Conservation (phyloP, 2,888 invertebrate species). For the Physocephala rufipes region DNA sequence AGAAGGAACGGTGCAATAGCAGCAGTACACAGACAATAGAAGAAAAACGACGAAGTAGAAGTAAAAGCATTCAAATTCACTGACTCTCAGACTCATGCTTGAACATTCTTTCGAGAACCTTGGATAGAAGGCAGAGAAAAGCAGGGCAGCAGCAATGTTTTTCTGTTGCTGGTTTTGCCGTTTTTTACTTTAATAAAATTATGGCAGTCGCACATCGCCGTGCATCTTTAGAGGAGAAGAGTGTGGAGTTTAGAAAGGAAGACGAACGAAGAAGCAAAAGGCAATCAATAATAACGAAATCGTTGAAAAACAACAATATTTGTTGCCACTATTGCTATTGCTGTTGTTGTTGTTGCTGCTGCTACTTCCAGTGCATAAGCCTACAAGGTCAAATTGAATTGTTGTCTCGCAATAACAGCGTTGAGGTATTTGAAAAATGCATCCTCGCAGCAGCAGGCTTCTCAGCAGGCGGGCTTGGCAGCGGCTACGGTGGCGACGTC, state of each 20-base stretch:
- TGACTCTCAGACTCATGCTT: constrained; percentile 3
- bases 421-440: constrained; percentile 31
- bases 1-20: too few relatives aligned
- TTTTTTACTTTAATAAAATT: not conserved
- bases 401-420: constrained; percentile 3
- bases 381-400: constrained; percentile 33
- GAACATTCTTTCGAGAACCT: constrained; percentile 5
- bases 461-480: constrained; percentile 3
- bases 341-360: constrained; percentile 10
- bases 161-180: too few relatives aligned
- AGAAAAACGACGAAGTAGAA: too few relatives aligned
- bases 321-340: constrained; percentile 30
- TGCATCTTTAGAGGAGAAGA: not conserved
- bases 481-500: not conserved
- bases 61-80: too few relatives aligned
- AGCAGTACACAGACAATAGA: too few relatives aligned
- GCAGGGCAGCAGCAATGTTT: not conserved
- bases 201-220: not conserved
- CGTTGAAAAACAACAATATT: too few relatives aligned
- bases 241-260: not conserved
- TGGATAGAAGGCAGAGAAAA: not conserved
- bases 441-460: not conserved
- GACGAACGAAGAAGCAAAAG: not conserved
- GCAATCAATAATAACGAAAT: constrained; percentile 22
- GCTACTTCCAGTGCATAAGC: constrained; percentile 33